Evolutionary conservation across 1,140 invertebrate genomes (phyloP), one percentile per base, ranked within the genome.

Genomic region (Pararge aegeria): DNA sequence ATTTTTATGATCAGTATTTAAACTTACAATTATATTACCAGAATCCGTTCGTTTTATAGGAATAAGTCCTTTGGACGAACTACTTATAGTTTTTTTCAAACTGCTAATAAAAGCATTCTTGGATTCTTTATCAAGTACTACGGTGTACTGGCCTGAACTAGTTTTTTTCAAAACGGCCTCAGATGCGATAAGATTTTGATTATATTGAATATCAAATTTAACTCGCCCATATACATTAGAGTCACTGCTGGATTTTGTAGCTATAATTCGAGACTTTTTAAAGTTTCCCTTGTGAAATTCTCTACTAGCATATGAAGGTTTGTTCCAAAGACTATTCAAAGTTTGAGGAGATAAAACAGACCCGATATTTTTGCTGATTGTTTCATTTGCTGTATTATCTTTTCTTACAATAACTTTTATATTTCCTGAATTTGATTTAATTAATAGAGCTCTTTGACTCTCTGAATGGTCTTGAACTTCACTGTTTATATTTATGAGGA

Each of bases 381-480:
- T 21, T 15, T 37, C 37, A 21, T 4, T 2, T 30, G 50, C 12
- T 55, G 34, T 34, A 20, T 40, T 64, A 27, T 55, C 49, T 42
- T 55, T 55, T 42, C 69, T 56, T 20, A 69, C 53, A 16, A 78
- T 13, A n/a, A 86, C 54, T 66, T 80, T 81, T 42, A 87, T 56
- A 34, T 64, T 66, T 15, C 77, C 78, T 30, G 73, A 79, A n/a
- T 55, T 29, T 15, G 71, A 62, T 68, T 76, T 83, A 1, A 71
- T 49, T 37, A 87, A 20, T 12, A 74, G 63, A 5, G 74, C 81
- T 51, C 77, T 77, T 49, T 62, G 42, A 27, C 49, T 49, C 6
- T 62, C 15, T 5, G 50, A 18, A 46, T 18, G 34, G 13, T 13
- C 13, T 15, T 48, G 20, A 48, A 55, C 52, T 15, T 69, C 40